Evolutionary conservation across 2,113 vertebrate genomes (phyloP).

Genomic region (Ictalurus punctatus): DNA sequence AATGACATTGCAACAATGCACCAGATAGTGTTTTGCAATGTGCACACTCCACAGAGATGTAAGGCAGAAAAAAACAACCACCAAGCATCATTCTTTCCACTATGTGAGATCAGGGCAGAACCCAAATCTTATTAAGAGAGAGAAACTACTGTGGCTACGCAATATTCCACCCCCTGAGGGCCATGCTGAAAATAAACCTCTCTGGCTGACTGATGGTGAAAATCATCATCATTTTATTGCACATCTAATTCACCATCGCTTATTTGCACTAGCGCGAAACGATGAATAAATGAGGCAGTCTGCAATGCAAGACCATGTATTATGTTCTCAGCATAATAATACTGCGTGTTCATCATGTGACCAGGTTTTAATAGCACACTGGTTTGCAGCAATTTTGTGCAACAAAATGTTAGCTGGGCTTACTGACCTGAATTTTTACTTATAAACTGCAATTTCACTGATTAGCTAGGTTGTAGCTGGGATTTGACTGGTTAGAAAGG

Average conservation of each 20-base stretch:
- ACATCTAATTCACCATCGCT: constrained; percentile 35
- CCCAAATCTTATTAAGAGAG: constrained; percentile 40
- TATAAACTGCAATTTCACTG: neutral
- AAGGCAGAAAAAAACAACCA: neutral
- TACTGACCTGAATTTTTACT: neutral
- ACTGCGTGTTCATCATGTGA: neutral
- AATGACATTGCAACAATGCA: neutral
- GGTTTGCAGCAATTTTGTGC: neutral
- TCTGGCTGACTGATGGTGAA: constrained; percentile 38
- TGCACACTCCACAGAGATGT: neutral
- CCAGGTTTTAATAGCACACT: neutral
- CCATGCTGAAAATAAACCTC: constrained; percentile 33
- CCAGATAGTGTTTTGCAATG: constrained; percentile 6
- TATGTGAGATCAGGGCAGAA: constrained; percentile 35
- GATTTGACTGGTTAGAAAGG: neutral
- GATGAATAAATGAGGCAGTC: constrained; percentile 4
- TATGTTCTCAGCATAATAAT: neutral
- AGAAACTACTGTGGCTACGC: constrained; percentile 24
- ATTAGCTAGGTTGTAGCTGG: neutral
- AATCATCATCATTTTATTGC: constrained; percentile 45
- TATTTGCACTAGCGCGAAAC: constrained; percentile 15
- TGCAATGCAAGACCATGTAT: neutral
- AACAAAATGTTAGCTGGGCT: neutral
- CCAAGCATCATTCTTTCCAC: constrained; percentile 36
- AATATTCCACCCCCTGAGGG: constrained; percentile 33